Percentiles rank a stretch among this genome's conserved stretches.
Conservation (phyloP, 2,797 vertebrate species). For the Chloroceryle amazona region DNA sequence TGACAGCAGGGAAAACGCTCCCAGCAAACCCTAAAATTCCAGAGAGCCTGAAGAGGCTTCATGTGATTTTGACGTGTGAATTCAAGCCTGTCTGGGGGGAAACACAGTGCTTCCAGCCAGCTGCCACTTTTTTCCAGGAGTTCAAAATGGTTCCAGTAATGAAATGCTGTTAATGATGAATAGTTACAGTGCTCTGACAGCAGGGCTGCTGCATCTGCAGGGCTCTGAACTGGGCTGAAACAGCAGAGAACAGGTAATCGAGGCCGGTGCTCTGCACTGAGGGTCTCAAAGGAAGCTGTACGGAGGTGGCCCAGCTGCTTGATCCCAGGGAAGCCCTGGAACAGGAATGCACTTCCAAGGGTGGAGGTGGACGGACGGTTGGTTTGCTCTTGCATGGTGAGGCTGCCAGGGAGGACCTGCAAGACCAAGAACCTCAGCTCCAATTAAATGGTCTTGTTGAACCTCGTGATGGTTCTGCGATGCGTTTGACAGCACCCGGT, state of each 20-base stretch:
- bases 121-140: neutral
- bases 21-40: neutral
- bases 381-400: neutral
- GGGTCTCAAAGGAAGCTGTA: neutral
- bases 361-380: neutral
- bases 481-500: neutral
- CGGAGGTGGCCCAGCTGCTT: neutral
- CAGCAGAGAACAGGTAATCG: neutral
- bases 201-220: no score
- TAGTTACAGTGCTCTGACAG: neutral
- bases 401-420: neutral
- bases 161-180: no score
- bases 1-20: neutral
- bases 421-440: neutral
- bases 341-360: rapidly evolving
- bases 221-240: neutral
- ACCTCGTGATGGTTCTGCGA: no score
- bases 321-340: neutral
- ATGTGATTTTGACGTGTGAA: neutral
- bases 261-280: neutral
- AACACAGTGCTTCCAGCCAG: neutral
- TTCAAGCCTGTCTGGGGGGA: rapidly evolving
- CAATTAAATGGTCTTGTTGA: neutral
- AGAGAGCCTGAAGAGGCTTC: neutral
- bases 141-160: neutral